Evolutionary conservation across 2,888 invertebrate species (phyloP).

Genomic region (Cenopis cana): DNA sequence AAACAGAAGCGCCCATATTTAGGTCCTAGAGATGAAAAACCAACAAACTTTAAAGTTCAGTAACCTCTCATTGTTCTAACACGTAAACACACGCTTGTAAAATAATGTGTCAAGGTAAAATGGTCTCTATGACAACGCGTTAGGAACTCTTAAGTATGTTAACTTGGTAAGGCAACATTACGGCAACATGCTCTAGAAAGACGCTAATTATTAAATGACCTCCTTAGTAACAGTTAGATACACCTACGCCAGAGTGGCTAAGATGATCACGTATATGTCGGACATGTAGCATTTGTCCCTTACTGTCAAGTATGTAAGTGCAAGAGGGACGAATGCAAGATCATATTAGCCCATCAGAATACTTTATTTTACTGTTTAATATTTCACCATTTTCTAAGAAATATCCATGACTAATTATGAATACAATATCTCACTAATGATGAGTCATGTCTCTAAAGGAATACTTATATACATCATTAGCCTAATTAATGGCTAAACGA

Average conservation of each 20-base stretch:
- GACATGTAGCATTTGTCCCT: too few relatives aligned
- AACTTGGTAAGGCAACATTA: background rate
- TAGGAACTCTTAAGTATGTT: constrained; percentile 17
- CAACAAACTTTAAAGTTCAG: constrained; percentile 4
- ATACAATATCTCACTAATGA: background rate
- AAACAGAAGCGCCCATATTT: too few relatives aligned
- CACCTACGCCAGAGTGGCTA: constrained; percentile 21
- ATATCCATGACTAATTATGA: background rate
- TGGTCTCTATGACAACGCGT: background rate
- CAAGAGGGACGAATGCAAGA: too few relatives aligned
- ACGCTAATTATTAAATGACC: constrained; percentile 16
- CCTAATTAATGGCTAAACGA: background rate
- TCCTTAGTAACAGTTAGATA: constrained; percentile 13
- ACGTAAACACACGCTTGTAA: background rate
- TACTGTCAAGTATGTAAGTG: too few relatives aligned
- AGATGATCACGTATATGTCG: too few relatives aligned
- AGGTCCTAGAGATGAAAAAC: background rate
- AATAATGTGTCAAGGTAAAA: background rate
- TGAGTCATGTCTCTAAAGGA: constrained; percentile 7
- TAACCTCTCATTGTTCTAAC: background rate
- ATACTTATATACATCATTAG: background rate
- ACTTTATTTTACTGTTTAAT: too few relatives aligned
- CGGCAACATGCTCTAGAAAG: constrained; percentile 1
- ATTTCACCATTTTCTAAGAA: background rate
- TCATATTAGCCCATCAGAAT: too few relatives aligned